Evolutionary conservation across 23 tunicate genomes (phyloP).

Genomic region (Halocynthia aurantium): DNA sequence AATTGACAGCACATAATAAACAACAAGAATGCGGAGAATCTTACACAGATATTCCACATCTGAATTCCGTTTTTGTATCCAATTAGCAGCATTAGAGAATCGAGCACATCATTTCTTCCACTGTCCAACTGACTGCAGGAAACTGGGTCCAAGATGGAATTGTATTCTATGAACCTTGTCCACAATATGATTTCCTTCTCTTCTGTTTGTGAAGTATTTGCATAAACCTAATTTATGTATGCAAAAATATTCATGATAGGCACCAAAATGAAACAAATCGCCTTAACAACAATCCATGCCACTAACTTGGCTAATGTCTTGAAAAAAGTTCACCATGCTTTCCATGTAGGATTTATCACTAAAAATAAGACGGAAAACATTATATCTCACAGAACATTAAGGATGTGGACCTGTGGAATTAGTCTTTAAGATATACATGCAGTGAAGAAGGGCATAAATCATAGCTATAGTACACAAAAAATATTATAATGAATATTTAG

Average conservation of each 20-base stretch:
- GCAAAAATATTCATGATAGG: background rate
- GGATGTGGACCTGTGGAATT: no score
- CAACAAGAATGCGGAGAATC: background rate
- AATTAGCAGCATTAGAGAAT: conserved; percentile 42
- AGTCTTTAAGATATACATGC: no score
- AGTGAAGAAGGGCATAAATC: no score
- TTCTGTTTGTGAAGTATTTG: conserved; percentile 30
- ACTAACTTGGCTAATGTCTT: conserved; percentile 57
- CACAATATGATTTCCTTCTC: conserved; percentile 66
- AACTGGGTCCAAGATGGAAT: conserved; percentile 27
- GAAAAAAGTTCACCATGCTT: conserved; percentile 56
- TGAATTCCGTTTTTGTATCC: conserved; percentile 84
- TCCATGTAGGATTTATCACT: conserved; percentile 78
- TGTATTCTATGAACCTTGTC: conserved; percentile 49
- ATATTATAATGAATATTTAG: no score
- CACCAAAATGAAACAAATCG: background rate
- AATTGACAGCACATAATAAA: background rate
- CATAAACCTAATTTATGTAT: conserved; percentile 33
- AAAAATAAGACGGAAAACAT: conserved; percentile 13
- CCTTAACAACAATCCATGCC: background rate
- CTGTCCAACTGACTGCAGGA: conserved; percentile 4
- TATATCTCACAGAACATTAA: no score
- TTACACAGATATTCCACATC: conserved; percentile 61
- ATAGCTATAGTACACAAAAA: no score
- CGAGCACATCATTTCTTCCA: background rate